phyloP scores from a whole-genome alignment of 2,113 vertebrate genomes.

The Symphodus melops region DNA sequence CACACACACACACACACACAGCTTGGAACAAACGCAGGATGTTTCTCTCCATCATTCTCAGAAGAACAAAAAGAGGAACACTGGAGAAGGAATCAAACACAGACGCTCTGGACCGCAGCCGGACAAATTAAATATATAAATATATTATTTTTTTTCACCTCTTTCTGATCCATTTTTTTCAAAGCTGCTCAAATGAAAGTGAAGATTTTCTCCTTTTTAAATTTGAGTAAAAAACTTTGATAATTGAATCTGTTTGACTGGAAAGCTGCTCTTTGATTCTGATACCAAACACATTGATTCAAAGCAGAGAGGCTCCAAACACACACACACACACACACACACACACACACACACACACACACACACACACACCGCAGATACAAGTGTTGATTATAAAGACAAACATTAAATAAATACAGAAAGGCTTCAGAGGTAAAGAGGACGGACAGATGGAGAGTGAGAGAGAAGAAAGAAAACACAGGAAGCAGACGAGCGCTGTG shows the following conservation, averaged over 20 bases:
- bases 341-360: not conserved
- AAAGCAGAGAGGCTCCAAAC: slow-evolving; percentile 50
- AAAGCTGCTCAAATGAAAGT: slow-evolving; percentile 27
- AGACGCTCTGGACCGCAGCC: slow-evolving; percentile 35
- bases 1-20: not conserved
- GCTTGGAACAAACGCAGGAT: not conserved
- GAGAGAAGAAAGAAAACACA: slow-evolving; percentile 35
- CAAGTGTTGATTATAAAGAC: slow-evolving; percentile 53
- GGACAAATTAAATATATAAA: slow-evolving; percentile 50
- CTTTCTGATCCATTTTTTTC: slow-evolving; percentile 18
- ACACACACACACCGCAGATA: not conserved
- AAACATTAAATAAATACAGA: slow-evolving; percentile 43
- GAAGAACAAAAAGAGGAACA: slow-evolving; percentile 36
- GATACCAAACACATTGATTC: slow-evolving; percentile 55
- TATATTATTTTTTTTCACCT: slow-evolving; percentile 42
- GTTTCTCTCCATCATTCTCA: slow-evolving; percentile 42
- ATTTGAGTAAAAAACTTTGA: slow-evolving; percentile 29
- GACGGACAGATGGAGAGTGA: slow-evolving; percentile 21
- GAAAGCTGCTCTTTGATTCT: slow-evolving; percentile 52
- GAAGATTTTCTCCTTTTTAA: slow-evolving; percentile 27
- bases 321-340: slow-evolving; percentile 18
- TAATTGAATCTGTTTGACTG: slow-evolving; percentile 55
- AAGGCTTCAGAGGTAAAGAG: slow-evolving; percentile 25
- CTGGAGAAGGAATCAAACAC: slow-evolving; percentile 38
- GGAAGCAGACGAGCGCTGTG: slow-evolving; percentile 38